phyloP scores from a whole-genome alignment of 2,113 vertebrate species.

The Donacobius atricapilla region DNA sequence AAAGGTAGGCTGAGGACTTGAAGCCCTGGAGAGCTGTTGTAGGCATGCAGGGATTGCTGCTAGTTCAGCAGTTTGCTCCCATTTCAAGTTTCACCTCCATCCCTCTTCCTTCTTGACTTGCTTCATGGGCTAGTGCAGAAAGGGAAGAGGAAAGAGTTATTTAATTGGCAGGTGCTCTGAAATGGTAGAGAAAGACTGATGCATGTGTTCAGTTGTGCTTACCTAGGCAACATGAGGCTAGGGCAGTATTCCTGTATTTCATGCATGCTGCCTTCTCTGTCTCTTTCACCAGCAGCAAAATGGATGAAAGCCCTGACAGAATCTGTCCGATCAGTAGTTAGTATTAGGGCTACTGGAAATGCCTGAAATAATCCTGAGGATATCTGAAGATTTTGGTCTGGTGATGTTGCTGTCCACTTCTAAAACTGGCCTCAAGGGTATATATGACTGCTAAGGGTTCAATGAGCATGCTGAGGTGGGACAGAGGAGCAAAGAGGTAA shows the following conservation, averaged over 20 bases:
- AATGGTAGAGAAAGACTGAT: background rate
- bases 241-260: background rate
- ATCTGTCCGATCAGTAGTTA: background rate
- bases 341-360: background rate
- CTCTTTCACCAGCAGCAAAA: background rate
- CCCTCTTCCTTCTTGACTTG: background rate
- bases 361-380: background rate
- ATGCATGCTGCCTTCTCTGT: background rate
- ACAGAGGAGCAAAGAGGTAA: background rate
- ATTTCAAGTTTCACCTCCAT: background rate
- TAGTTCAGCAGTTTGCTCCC: background rate
- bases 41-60: background rate
- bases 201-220: rapidly evolving
- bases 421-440: background rate
- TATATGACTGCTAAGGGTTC: background rate
- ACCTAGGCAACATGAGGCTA: background rate
- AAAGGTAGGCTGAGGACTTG: background rate
- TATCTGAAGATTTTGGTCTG: background rate
- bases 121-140: background rate
- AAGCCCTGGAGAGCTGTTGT: background rate
- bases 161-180: background rate
- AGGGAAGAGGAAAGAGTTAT: background rate
- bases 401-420: background rate
- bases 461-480: background rate
- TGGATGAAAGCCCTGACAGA: background rate